Percentiles rank a stretch among this genome's conserved stretches.
phyloP scores from a whole-genome alignment of 35 echinoderm and acorn worm genomes.

The Hemicentrotus pulcherrimus region DNA sequence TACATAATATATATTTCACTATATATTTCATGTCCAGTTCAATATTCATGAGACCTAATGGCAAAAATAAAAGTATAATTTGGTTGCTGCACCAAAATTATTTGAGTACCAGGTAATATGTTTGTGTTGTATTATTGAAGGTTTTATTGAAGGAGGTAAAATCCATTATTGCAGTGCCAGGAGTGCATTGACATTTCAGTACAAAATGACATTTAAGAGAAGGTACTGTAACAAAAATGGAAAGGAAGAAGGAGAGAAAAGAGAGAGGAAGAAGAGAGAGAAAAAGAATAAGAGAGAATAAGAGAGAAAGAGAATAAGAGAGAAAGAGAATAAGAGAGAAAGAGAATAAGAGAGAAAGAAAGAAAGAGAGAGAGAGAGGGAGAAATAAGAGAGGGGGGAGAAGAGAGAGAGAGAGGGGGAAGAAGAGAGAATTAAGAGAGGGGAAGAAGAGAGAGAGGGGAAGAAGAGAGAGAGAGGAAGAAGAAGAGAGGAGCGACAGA shows the following conservation, averaged over 20 bases:
- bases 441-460: background rate
- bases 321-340: background rate
- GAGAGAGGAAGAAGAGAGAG: background rate
- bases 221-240: background rate
- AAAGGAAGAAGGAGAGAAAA: background rate
- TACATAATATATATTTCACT: slow-evolving; percentile 47
- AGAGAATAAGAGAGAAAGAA: background rate
- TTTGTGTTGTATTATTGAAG: background rate
- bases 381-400: background rate
- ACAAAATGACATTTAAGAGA: background rate
- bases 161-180: too few species aligned
- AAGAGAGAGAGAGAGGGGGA: background rate
- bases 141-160: too few species aligned
- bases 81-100: background rate
- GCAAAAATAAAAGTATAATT: slow-evolving; percentile 19
- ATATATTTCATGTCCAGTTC: slow-evolving; percentile 37
- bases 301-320: background rate
- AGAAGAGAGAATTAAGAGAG: background rate
- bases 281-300: background rate
- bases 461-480: background rate
- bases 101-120: background rate
- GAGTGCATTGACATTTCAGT: too few species aligned
- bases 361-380: background rate
- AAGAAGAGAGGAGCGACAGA: background rate
- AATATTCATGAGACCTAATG: slow-evolving; percentile 3